Conservation (phyloP, 2,888 invertebrate genomes). For the Chirona hameri region DNA sequence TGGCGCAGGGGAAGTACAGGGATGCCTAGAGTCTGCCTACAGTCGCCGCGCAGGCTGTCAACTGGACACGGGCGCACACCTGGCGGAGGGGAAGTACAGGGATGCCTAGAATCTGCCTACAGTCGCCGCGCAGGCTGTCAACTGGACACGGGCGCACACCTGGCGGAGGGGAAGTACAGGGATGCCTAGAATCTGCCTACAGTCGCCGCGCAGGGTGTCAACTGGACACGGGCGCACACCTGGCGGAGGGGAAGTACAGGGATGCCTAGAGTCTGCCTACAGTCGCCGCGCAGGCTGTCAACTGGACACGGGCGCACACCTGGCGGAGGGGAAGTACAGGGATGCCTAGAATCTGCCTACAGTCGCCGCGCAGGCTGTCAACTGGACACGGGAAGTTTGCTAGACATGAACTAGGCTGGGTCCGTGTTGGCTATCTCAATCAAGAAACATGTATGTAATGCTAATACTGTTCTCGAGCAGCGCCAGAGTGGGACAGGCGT, state of each 20-base stretch:
- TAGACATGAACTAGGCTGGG: too few species aligned
- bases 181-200: too few species aligned
- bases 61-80: conserved; percentile 98
- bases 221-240: conserved; percentile 98
- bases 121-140: conserved; percentile 67
- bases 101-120: too few species aligned
- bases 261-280: too few species aligned
- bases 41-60: conserved; percentile 67
- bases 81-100: conserved; percentile 43
- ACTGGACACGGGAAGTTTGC: too few species aligned
- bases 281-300: conserved; percentile 67
- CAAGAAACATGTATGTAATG: too few species aligned
- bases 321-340: conserved; percentile 43
- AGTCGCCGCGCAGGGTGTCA: conserved; percentile 67
- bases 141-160: conserved; percentile 98
- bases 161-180: conserved; percentile 43
- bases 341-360: too few species aligned
- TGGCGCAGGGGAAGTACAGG: conserved; percentile 43
- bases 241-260: conserved; percentile 43
- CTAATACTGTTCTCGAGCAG: too few species aligned
- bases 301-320: conserved; percentile 98
- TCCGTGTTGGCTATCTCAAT: too few species aligned
- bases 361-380: too few species aligned
- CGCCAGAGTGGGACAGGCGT: too few species aligned
- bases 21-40: too few species aligned